phyloP scores from a whole-genome alignment of 2,797 vertebrate species.

The Podargus strigoides region DNA sequence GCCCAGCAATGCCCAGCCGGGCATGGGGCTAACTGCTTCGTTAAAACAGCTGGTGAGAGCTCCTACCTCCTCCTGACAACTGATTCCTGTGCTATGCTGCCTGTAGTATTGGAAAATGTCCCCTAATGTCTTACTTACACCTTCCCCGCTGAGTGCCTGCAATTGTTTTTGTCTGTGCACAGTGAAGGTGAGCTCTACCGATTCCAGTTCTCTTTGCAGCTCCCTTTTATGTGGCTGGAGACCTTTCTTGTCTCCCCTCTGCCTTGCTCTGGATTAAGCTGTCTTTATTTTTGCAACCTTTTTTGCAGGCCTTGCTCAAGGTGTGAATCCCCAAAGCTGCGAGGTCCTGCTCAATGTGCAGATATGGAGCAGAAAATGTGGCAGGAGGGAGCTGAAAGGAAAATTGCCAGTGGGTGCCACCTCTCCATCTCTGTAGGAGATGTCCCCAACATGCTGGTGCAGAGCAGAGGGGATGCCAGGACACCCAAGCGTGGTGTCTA shows the following conservation, averaged over 20 bases:
- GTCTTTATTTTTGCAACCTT: background rate
- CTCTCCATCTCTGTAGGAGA: background rate
- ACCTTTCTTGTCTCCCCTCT: background rate
- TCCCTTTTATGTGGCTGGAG: background rate
- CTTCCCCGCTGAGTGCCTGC: background rate
- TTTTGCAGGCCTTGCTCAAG: background rate
- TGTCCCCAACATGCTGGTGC: background rate
- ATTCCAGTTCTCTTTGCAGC: background rate
- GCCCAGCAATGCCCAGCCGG: background rate
- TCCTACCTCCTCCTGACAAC: background rate
- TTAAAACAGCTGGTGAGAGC: background rate
- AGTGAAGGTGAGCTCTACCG: background rate
- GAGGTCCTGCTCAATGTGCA: rapidly evolving
- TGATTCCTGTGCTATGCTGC: background rate
- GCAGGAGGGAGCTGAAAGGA: background rate
- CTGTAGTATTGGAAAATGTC: background rate
- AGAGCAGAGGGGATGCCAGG: background rate
- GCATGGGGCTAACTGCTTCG: background rate
- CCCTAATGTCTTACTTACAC: background rate
- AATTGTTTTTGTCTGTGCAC: background rate
- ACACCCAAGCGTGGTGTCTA: background rate
- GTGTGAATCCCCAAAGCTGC: background rate
- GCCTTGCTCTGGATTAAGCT: background rate
- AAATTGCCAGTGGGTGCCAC: background rate
- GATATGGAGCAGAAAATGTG: background rate